Evolutionary conservation across 1,140 invertebrate genomes (phyloP).

Genomic region (Physella acuta): DNA sequence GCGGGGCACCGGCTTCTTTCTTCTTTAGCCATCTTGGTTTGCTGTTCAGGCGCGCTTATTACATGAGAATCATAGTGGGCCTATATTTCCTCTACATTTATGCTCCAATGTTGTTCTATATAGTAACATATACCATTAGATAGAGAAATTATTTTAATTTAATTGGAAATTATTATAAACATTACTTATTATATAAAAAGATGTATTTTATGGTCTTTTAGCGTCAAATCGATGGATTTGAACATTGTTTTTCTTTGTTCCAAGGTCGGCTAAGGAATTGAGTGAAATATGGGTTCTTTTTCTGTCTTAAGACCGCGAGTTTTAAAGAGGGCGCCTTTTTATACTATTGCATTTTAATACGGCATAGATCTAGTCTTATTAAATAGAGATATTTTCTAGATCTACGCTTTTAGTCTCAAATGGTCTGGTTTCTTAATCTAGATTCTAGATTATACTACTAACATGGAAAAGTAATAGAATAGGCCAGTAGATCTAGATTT

Average conservation of each 20-base stretch:
- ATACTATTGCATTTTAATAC: no score
- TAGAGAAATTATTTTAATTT: not conserved
- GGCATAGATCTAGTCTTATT: no score
- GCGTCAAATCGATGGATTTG: not conserved
- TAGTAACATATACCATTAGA: not conserved
- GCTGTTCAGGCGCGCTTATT: conserved; percentile 14
- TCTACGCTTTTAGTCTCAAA: no score
- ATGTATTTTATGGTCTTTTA: not conserved
- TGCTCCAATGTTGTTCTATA: conserved; percentile 1
- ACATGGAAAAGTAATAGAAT: no score
- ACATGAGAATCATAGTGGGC: conserved; percentile 12
- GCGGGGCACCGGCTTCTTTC: conserved; percentile 31
- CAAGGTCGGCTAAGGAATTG: conserved; percentile 12
- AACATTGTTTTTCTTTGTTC: conserved; percentile 21
- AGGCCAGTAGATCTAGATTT: no score
- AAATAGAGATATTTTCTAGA: no score
- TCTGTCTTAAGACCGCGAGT: not conserved
- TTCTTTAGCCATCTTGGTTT: conserved; percentile 35
- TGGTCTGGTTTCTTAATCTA: no score
- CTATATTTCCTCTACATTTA: conserved; percentile 20
- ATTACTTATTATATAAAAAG: not conserved
- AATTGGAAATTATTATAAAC: conserved; percentile 1
- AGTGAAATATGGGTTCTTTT: not conserved
- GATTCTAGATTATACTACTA: no score
- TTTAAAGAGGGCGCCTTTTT: conserved; percentile 20